A percentile compares a stretch with the other conserved stretches of the same genome.
Evolutionary conservation across 2,113 vertebrate genomes (phyloP).

Genomic region (Myiozetetes cayanensis): DNA sequence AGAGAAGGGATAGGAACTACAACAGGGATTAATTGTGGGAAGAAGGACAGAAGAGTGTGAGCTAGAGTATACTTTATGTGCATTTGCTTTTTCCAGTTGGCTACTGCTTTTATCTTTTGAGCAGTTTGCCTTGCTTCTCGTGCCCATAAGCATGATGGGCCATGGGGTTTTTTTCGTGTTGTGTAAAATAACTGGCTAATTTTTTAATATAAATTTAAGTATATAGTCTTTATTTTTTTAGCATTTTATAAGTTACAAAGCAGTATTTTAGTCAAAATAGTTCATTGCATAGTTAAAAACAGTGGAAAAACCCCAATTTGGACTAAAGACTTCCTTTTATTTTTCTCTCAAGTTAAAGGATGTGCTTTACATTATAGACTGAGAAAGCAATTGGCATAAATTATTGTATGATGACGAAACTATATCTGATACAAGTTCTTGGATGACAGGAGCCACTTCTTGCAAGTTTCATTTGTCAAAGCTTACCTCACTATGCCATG

Average conservation of each 20-base stretch:
- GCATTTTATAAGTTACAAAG: background rate
- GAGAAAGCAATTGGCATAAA: conserved; percentile 16
- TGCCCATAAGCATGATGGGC: background rate
- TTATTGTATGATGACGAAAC: background rate
- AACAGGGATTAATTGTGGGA: background rate
- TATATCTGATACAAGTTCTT: background rate
- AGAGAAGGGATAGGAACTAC: background rate
- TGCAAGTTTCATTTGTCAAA: conserved; percentile 48
- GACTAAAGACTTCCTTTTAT: background rate
- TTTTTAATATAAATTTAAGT: background rate
- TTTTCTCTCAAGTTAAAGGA: conserved; percentile 2
- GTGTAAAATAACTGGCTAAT: background rate
- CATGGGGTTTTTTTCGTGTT: fast-evolving
- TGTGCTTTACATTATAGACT: background rate
- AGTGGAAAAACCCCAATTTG: background rate
- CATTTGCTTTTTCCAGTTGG: background rate
- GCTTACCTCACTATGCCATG: background rate
- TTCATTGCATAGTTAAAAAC: background rate
- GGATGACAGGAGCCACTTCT: conserved; percentile 34
- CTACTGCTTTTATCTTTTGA: background rate
- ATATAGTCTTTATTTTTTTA: background rate
- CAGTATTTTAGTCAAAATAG: background rate
- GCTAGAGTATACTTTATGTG: background rate
- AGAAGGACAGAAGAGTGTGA: background rate
- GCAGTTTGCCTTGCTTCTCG: background rate